Evolutionary conservation across 2,797 vertebrate species (phyloP).

Genomic region (Tauraco hartlaubi): DNA sequence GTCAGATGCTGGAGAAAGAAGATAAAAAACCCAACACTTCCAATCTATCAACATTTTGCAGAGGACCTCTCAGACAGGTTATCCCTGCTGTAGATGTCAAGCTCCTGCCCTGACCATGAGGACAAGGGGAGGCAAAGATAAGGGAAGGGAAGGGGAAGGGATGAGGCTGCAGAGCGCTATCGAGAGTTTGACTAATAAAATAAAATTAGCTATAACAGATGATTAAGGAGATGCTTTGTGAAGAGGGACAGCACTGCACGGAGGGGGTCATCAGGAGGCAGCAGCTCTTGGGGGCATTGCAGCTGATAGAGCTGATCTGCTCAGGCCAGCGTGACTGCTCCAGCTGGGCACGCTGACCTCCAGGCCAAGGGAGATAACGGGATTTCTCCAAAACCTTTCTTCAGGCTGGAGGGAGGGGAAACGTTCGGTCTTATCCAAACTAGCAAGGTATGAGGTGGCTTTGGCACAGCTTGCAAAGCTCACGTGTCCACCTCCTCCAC

Average conservation of each 20-base stretch:
- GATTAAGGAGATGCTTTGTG: neutral
- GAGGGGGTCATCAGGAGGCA: neutral
- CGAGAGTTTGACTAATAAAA: neutral
- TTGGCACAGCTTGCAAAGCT: neutral
- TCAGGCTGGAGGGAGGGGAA: neutral
- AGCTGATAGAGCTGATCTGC: neutral
- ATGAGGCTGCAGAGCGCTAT: neutral
- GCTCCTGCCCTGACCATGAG: neutral
- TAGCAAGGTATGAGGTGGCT: fast-evolving
- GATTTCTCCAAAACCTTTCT: neutral
- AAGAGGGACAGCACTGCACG: neutral
- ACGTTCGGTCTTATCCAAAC: fast-evolving
- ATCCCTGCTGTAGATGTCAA: neutral
- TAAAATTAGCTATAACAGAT: neutral
- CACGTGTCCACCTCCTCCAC: fast-evolving
- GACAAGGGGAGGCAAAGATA: neutral
- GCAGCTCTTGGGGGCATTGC: neutral
- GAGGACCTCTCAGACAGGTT: neutral
- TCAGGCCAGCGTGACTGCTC: fast-evolving
- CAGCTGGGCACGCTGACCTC: fast-evolving
- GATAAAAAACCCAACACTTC: neutral
- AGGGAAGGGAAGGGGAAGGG: neutral
- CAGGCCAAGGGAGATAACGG: neutral
- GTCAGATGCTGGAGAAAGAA: neutral
- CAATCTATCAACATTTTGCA: neutral